These are phyloP conservation scores for Dendrocincla tyrannina DNA, from an alignment of 2,797 vertebrate genomes.

Conservation along the genomic window DNA sequence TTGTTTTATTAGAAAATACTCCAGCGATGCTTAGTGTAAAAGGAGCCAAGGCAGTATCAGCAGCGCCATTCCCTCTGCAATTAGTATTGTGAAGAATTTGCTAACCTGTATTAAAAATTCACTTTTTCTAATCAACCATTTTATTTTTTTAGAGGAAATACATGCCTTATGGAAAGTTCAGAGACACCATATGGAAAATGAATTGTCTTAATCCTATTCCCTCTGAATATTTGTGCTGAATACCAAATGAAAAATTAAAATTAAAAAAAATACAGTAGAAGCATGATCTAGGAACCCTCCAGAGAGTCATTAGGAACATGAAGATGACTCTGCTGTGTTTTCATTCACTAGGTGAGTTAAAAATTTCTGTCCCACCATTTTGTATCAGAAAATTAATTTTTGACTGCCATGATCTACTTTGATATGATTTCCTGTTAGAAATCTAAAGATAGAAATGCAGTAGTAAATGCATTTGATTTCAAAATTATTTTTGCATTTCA, in stretches of 20 bases:
- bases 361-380: background rate
- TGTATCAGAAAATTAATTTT: background rate
- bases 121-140: background rate
- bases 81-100: background rate
- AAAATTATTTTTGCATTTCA: background rate
- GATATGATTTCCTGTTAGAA: background rate
- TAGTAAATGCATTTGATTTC: background rate
- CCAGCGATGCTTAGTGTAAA: constrained; percentile 25
- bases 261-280: background rate
- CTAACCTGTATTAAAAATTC: background rate
- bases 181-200: background rate
- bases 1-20: constrained; percentile 66
- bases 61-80: background rate
- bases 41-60: constrained; percentile 36
- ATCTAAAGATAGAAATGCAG: background rate
- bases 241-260: background rate
- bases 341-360: background rate
- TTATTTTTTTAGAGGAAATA: background rate
- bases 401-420: background rate
- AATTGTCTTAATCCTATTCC: background rate
- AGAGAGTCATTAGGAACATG: background rate
- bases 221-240: background rate
- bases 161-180: background rate
- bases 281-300: background rate
- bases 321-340: background rate